A percentile compares a stretch with the other conserved stretches of the same genome.
Conservation (phyloP, 2,113 vertebrate species). For the Coptodon rendalli region DNA sequence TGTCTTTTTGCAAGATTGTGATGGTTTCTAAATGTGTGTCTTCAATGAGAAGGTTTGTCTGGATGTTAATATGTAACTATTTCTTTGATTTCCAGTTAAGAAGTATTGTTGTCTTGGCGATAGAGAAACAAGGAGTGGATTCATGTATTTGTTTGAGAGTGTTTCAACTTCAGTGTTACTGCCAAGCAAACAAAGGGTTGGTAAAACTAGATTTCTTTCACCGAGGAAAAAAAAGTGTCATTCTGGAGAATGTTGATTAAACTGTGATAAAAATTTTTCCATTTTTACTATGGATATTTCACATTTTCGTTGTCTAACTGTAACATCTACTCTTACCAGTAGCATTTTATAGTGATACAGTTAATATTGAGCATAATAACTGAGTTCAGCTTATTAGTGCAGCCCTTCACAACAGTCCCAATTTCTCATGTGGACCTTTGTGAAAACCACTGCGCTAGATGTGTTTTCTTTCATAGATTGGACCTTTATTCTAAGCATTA, state of each 20-base stretch:
- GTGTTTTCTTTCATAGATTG: neutral
- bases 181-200: neutral
- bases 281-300: neutral
- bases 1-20: neutral
- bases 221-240: neutral
- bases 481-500: neutral
- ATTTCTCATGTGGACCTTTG: neutral
- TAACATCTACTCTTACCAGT: neutral
- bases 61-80: neutral
- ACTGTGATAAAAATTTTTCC: neutral
- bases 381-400: neutral
- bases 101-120: neutral
- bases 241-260: neutral
- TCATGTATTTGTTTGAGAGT: neutral
- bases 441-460: neutral
- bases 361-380: neutral
- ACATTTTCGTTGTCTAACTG: neutral
- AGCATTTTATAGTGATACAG: neutral
- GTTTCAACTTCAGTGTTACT: neutral
- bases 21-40: neutral
- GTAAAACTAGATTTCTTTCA: neutral
- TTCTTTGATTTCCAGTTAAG: neutral
- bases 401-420: neutral
- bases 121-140: neutral
- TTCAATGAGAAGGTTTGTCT: neutral